phyloP scores from a whole-genome alignment of 2,113 vertebrate species.

The Camelus bactrianus region DNA sequence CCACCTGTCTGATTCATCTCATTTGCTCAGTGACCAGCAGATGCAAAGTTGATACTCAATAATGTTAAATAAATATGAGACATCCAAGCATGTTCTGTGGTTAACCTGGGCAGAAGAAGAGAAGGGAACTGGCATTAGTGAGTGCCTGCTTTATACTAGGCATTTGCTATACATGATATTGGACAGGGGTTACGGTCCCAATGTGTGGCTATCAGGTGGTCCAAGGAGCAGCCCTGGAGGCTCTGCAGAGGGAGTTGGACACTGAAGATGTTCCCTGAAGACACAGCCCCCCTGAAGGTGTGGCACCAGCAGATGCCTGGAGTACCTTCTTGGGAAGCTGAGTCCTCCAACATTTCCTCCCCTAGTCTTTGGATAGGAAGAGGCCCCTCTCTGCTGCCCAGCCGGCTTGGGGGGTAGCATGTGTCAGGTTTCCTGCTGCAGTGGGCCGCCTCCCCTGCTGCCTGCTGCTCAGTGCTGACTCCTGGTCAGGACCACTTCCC shows the following conservation, averaged over 20 bases:
- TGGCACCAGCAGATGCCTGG: neutral
- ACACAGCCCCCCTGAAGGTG: neutral
- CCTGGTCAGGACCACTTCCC: neutral
- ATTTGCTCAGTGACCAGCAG: neutral
- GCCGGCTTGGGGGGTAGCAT: accelerated
- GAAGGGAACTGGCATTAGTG: too few relatives aligned
- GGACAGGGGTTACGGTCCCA: accelerated
- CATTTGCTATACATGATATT: accelerated
- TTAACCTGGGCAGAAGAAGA: neutral
- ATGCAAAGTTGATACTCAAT: neutral
- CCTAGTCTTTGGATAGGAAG: neutral
- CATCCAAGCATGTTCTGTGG: accelerated
- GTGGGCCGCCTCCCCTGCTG: neutral
- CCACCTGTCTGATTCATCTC: neutral
- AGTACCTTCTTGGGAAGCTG: neutral
- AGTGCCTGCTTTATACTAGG: neutral
- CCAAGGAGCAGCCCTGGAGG: neutral
- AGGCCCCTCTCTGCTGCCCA: neutral
- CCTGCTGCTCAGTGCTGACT: neutral
- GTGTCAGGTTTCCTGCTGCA: neutral
- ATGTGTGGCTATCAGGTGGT: neutral
- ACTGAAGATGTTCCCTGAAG: neutral
- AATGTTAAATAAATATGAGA: neutral
- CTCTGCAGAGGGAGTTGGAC: neutral
- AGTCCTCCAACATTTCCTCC: neutral